Evolutionary conservation across 2,113 vertebrate genomes (phyloP), one percentile per base, ranked within the genome.

Genomic region (Barnardius zonarius): DNA sequence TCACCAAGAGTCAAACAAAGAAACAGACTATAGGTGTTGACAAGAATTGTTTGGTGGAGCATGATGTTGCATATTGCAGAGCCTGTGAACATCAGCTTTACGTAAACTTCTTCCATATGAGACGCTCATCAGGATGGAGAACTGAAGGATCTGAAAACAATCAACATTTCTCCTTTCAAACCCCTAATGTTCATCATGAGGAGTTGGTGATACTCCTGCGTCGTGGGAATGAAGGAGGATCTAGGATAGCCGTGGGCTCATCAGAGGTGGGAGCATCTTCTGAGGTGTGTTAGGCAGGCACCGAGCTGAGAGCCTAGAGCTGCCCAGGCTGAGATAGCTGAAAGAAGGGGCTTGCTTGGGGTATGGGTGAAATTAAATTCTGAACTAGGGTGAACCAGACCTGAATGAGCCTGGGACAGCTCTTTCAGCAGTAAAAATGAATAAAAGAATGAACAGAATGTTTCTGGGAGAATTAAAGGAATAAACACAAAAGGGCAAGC

Each of bases 61-160:
- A 62, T 95, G 79, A 72, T 78, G 90, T 46, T 92, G 88, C 74
- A 73, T 88, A 88, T 69, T 95, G 90, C 96, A 86, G 78, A 96
- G 80, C 69, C 55, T 90, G 90, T 81, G 92, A 96, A 95, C 96
- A 96, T 90, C 93, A 95, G 92, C 63, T 89, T 93, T 91, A 84
- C 73, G 77, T 84, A 97, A 96, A 79, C 95, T 86, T 93, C 66
- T 94, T 96, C 92, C 96, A 96, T 88, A 90, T 94, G 95, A 96
- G 86, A 92, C 0, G 25, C 89, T 96, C 91, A 94, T 96, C 91
- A 93, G 81, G 74, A 88, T 1, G 3, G 77, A 87, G 96, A 90
- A 67, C 69, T 31, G 55, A 94, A 78, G 86, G 82, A 85, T 86
- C 88, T 91, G 96, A 97, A 96, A 96, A 92, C 64, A 89, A 91